Conservation (phyloP, 2,888 invertebrate genomes). For the Anoplius nigerrimus region DNA sequence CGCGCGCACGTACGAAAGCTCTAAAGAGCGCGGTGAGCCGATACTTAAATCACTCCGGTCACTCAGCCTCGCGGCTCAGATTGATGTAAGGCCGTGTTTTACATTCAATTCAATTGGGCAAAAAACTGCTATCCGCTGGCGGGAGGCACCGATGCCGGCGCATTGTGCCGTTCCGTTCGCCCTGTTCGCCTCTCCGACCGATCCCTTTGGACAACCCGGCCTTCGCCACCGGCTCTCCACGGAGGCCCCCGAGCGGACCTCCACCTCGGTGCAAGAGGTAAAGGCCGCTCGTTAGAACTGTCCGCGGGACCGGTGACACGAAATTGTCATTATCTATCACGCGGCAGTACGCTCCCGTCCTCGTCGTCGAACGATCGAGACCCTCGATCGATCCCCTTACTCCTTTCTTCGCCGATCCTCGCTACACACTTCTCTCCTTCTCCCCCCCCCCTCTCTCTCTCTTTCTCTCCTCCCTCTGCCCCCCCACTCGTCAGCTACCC, state of each 20-base stretch:
- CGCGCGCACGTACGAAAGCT: conserved; percentile 55
- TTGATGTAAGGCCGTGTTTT: conserved; percentile 75
- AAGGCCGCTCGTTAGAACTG: conserved; percentile 55
- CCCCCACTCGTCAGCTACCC: no score
- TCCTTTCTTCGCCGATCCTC: neutral
- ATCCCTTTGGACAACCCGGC: conserved; percentile 32
- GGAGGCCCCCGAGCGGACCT: conserved; percentile 22
- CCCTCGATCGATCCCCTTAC: neutral
- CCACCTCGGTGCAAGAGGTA: conserved; percentile 40
- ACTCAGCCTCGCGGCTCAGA: conserved; percentile 73
- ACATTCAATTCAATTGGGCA: conserved; percentile 75
- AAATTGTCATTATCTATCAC: conserved; percentile 62
- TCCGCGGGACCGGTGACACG: conserved; percentile 46
- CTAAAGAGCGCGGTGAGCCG: conserved; percentile 62
- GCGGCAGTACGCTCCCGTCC: conserved; percentile 23
- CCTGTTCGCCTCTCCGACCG: conserved; percentile 15
- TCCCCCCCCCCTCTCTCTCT: neutral
- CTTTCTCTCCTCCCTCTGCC: no score
- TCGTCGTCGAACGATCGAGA: conserved; percentile 3
- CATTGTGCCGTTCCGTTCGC: conserved; percentile 38
- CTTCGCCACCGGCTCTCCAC: neutral
- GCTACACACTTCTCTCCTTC: neutral
- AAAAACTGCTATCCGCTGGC: conserved; percentile 67
- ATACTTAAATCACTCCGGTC: conserved; percentile 73
- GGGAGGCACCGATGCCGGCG: conserved; percentile 44